Percentiles rank a stretch among this genome's conserved stretches.
phyloP scores from a whole-genome alignment of 2,797 vertebrate genomes.

The Myotis daubentonii region DNA sequence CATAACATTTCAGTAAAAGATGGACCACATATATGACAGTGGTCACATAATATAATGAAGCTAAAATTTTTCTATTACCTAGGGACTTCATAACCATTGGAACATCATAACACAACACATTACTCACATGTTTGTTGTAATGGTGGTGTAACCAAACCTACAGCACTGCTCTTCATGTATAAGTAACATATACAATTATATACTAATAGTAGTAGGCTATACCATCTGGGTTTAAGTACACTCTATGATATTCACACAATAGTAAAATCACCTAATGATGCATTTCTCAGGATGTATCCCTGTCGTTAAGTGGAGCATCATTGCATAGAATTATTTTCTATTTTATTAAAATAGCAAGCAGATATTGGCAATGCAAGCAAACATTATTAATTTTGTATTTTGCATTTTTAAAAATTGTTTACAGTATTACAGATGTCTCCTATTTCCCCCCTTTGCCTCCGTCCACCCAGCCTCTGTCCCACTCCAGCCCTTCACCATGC shows the following conservation, averaged over 20 bases:
- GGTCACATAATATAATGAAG: background rate
- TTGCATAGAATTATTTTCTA: background rate
- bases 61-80: background rate
- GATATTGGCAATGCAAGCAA: background rate
- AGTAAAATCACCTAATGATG: background rate
- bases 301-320: background rate
- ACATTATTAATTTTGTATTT: background rate
- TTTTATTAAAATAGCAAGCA: background rate
- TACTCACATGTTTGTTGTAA: background rate
- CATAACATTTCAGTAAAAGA: background rate
- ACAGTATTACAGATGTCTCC: too few relatives aligned
- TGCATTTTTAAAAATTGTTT: background rate
- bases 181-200: background rate
- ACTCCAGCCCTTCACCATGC: too few relatives aligned
- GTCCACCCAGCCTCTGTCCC: too few relatives aligned
- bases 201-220: background rate
- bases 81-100: background rate
- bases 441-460: too few relatives aligned
- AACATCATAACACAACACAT: background rate
- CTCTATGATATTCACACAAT: background rate
- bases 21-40: background rate
- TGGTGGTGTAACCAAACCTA: background rate
- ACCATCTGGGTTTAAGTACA: background rate
- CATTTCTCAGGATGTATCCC: background rate
- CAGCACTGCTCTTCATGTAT: background rate